Percentiles rank a stretch among this genome's conserved stretches.
Evolutionary conservation across 2,113 vertebrate species (phyloP).

Genomic region (Blennius ocellaris): DNA sequence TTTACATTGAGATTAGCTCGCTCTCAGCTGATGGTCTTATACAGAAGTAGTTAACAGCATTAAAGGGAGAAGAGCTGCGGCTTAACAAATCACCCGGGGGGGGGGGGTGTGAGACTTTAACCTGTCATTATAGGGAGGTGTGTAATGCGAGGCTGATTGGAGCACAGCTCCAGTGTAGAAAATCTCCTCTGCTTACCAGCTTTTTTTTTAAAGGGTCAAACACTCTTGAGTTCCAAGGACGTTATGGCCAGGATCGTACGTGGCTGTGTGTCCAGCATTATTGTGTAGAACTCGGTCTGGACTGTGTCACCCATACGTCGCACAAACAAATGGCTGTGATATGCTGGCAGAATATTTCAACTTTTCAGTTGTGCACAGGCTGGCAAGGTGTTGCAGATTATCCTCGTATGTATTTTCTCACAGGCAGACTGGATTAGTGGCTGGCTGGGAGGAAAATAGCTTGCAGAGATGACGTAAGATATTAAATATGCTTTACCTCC

Average conservation of each 20-base stretch:
- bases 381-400: slow-evolving; percentile 52
- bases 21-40: slow-evolving; percentile 29
- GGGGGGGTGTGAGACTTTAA: slow-evolving; percentile 9
- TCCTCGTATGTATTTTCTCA: slow-evolving; percentile 42
- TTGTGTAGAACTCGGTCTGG: slow-evolving; percentile 33
- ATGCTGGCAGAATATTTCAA: slow-evolving; percentile 49
- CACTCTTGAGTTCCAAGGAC: slow-evolving; percentile 8
- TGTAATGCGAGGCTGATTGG: slow-evolving; percentile 22
- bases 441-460: slow-evolving; percentile 29
- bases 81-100: slow-evolving; percentile 14
- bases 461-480: slow-evolving; percentile 48
- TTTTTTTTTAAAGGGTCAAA: slow-evolving; percentile 33
- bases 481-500: slow-evolving; percentile 52
- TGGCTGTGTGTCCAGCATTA: slow-evolving; percentile 4
- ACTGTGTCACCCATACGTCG: slow-evolving; percentile 32
- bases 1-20: slow-evolving; percentile 22
- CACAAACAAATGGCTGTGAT: slow-evolving; percentile 38
- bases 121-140: slow-evolving; percentile 9
- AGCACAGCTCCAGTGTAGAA: not conserved
- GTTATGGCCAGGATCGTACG: slow-evolving; percentile 17
- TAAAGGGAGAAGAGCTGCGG: slow-evolving; percentile 11
- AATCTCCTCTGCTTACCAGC: slow-evolving; percentile 12
- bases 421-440: slow-evolving; percentile 49
- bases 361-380: slow-evolving; percentile 18
- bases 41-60: slow-evolving; percentile 5